Base-by-base conservation (phyloP, 1,140 invertebrate species). In the Penaeus vannamei region DNA sequence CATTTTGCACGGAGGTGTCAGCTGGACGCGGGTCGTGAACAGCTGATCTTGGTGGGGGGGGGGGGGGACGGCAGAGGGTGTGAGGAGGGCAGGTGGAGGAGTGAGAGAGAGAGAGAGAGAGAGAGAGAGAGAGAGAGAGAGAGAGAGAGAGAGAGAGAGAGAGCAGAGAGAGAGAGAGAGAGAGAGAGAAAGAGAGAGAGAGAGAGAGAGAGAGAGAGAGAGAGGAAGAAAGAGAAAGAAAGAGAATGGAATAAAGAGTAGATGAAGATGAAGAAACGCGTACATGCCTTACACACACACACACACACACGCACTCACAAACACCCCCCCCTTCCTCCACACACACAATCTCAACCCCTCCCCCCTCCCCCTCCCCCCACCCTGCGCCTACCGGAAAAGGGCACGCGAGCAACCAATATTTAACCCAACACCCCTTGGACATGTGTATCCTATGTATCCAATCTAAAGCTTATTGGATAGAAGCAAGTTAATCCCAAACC, bases 81-180 rank as follows among this genome's bases (percentile, higher is more conserved):
- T 29, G 42, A 69, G 26, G 62, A 66, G 29, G 32, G 62, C 17
- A 36, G 69, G 62, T 29, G 42, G 26, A 86, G 22, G 76, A 69
- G 17, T 1, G 66, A 69, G 66, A 32, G 17, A 10, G 66, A 69
- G 66, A 69, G 72, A 79, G 26, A 79, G 59, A 76, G 46, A 62
- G 62, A 32, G 83, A 84, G 26, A 36, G n/a, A 36, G 61, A 29
- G 62, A 32, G 83, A 69, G 62, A 46, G 66, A 23, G 84, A n/a
- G 36, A 32, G 84, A 53, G 46, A 53, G 46, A 53, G 46, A 53
- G 14, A 20, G n/a, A 53, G 22, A 79, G 76, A 79, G 42, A 79
- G 22, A 22, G 5, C 12, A 7, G 36, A 4, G 10, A 14, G 10
- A 10, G 10, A 10, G 10, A 10, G 10, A 10, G 10, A 10, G 10